Evolutionary conservation across 2,888 invertebrate species (phyloP), one percentile per base, ranked within the genome.

Genomic region (Netelia inedita): DNA sequence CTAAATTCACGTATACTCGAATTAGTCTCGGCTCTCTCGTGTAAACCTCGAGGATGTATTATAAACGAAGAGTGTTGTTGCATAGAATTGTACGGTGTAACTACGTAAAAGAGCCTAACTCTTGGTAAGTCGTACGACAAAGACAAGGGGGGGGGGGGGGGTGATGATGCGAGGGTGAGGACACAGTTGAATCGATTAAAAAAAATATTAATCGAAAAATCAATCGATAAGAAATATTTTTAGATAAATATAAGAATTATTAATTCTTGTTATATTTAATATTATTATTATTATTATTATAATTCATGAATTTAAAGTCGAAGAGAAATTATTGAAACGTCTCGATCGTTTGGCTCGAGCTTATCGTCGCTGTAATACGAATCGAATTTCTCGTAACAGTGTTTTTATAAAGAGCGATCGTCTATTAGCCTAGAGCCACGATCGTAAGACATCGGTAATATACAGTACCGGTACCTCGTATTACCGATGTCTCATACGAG

Each of bases 1-100:
- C 92, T 91, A 92, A 92, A 91, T 91, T 90, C 91, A 89, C 90
- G 90, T 91, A 91, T 88, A 71, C 28, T 61, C 79, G 90, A 92
- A 92, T 92, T 90, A 89, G 90, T 85, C 85, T 79, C 79, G 65
- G 50, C 50, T 61, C 43, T 71, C 11, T n/a, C 23, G 66, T 68
- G 55, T 41, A 53, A n/a, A 19, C 41, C 41, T 16, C 21, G 71
- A 75, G 55, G 63, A 71, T 55, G 63, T 63, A 63, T 63, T 83
- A 43, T 57, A 76, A 72, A 75, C 71, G 68, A 55, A 74, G 46
- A 23, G 55, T 65, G 35, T 28, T 41, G 78, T 55, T 71, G 65
- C 71, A 46, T 59, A 55, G 61, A 3, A 72, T 5, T 28, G 28
- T 5, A 28, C 3, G 28, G 5, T 28, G 28, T 28, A 28, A 28